Conservation (phyloP, 2,797 vertebrate genomes). For the Peromyscus melanophrys region DNA sequence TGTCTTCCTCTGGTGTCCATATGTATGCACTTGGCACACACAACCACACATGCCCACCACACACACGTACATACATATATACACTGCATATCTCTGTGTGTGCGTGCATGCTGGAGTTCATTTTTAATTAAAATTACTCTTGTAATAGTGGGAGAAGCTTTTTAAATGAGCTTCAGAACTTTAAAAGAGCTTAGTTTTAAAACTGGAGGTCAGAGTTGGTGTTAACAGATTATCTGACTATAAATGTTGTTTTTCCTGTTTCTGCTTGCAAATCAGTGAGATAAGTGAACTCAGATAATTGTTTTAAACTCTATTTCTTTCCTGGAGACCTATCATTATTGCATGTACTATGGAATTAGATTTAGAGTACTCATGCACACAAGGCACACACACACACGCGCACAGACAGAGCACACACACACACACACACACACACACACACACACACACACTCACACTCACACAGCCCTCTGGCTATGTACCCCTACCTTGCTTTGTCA, state of each 20-base stretch:
- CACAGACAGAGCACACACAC: neutral
- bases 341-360: neutral
- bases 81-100: neutral
- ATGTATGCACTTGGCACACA: neutral
- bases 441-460: neutral
- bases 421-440: neutral
- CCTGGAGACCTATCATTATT: neutral
- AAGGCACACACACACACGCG: neutral
- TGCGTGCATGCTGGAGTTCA: neutral
- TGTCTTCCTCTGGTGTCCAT: neutral
- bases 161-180: conserved; percentile 6
- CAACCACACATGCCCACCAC: neutral
- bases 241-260: neutral
- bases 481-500: neutral
- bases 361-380: neutral
- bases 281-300: conserved; percentile 21
- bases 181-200: conserved; percentile 62
- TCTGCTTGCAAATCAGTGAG: conserved; percentile 47
- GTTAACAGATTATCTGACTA: neutral
- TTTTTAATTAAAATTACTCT: conserved; percentile 56
- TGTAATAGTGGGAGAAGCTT: conserved; percentile 34
- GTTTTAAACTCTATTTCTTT: neutral
- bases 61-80: neutral
- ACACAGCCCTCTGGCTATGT: neutral
- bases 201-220: conserved; percentile 30